Percentiles rank a stretch among this genome's conserved stretches.
Evolutionary conservation across 2,113 vertebrate species (phyloP).

Genomic region (Dicrurus megarhynchus): DNA sequence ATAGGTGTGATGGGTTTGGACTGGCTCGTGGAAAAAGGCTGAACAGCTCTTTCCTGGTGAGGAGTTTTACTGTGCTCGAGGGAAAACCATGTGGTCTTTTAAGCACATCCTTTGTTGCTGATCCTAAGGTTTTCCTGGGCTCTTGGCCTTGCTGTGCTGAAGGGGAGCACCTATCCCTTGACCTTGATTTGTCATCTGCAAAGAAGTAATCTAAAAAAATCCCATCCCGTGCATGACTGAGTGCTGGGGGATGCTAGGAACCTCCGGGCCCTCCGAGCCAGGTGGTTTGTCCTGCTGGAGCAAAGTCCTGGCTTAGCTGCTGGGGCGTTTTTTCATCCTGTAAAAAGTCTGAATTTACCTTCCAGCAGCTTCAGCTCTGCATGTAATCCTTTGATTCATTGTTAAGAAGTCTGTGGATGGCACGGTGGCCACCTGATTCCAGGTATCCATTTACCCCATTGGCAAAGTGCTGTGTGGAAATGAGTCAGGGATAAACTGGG

Average conservation of each 20-base stretch:
- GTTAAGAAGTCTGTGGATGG: background rate
- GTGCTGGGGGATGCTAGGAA: background rate
- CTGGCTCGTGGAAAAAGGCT: background rate
- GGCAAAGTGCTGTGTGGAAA: background rate
- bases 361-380: background rate
- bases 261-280: accelerated
- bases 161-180: background rate
- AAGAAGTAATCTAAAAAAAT: background rate
- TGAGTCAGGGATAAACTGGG: background rate
- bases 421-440: background rate
- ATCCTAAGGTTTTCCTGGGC: background rate
- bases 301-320: background rate
- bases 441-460: background rate
- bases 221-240: background rate
- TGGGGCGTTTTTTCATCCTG: background rate
- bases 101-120: background rate
- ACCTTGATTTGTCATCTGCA: background rate
- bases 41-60: background rate
- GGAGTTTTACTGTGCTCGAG: background rate
- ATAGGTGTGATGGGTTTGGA: background rate
- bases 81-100: background rate
- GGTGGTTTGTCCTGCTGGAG: background rate
- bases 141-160: background rate
- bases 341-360: background rate
- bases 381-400: background rate